Evolutionary conservation across 2,113 vertebrate genomes (phyloP).

Genomic region (Platycercus adscitus): DNA sequence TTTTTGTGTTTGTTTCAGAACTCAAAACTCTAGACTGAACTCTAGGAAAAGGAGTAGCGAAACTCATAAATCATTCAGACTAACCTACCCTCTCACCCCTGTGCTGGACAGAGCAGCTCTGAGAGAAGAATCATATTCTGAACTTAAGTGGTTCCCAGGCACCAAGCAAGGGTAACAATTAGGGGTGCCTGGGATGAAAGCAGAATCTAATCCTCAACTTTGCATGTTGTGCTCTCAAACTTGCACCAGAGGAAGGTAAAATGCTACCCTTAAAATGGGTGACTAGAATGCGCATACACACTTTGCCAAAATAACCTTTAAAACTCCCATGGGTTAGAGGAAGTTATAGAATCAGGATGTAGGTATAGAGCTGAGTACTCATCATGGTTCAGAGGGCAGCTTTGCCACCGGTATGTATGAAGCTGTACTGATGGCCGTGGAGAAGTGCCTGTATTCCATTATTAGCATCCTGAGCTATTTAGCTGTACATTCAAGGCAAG

Average conservation of each 20-base stretch:
- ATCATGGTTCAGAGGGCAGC: neutral
- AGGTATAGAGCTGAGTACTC: neutral
- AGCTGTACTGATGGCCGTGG: neutral
- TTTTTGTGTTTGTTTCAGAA: neutral
- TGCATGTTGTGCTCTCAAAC: neutral
- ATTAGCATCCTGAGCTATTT: neutral
- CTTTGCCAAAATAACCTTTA: neutral
- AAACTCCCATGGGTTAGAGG: neutral
- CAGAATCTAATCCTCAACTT: neutral
- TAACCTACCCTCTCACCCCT: neutral
- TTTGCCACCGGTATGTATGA: neutral
- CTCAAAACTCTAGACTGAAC: neutral
- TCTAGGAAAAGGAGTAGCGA: neutral
- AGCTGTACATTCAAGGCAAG: neutral
- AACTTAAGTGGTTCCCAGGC: neutral
- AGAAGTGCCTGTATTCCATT: neutral
- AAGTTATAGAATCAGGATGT: neutral
- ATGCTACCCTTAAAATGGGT: rapidly evolving
- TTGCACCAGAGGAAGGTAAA: neutral
- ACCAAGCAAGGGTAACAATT: neutral
- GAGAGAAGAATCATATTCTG: neutral
- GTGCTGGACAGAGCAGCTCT: neutral
- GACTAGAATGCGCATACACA: neutral
- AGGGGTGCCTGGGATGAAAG: neutral
- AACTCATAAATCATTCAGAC: neutral